These are phyloP conservation scores for Aelia acuminata DNA, from an alignment of 2,888 invertebrate species.

Conservation along the genomic window DNA sequence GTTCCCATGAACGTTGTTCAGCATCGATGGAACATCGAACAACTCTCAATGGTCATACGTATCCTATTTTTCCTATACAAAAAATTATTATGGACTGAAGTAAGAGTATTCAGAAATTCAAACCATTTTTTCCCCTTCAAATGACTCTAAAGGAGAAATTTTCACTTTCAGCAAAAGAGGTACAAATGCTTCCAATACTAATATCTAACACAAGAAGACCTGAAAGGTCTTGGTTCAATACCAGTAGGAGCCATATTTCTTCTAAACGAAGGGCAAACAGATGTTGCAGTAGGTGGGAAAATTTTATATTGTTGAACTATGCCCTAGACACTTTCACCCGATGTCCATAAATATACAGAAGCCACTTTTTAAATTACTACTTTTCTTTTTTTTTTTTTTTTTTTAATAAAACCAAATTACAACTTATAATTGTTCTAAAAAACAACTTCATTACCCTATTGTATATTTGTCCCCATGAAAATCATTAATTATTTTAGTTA, in stretches of 20 bases:
- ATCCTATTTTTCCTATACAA: not conserved
- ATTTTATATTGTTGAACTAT: not conserved
- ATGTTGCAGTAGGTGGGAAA: not conserved
- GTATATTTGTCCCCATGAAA: too few species aligned
- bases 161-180: not conserved
- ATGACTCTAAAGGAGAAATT: not conserved
- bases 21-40: not conserved
- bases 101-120: too few species aligned
- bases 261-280: not conserved
- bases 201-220: not conserved
- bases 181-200: not conserved
- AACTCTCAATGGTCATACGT: not conserved
- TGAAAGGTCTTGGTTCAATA: not conserved
- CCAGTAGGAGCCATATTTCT: not conserved
- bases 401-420: too few species aligned
- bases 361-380: too few species aligned
- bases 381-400: too few species aligned
- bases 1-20: not conserved
- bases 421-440: too few species aligned
- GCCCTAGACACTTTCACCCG: not conserved
- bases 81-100: too few species aligned
- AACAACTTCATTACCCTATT: too few species aligned
- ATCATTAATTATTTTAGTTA: too few species aligned
- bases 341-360: not conserved
- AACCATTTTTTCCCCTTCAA: not conserved